These are phyloP conservation scores for Harpagifer antarcticus DNA, from an alignment of 2,797 vertebrate species.

Conservation along the genomic window DNA sequence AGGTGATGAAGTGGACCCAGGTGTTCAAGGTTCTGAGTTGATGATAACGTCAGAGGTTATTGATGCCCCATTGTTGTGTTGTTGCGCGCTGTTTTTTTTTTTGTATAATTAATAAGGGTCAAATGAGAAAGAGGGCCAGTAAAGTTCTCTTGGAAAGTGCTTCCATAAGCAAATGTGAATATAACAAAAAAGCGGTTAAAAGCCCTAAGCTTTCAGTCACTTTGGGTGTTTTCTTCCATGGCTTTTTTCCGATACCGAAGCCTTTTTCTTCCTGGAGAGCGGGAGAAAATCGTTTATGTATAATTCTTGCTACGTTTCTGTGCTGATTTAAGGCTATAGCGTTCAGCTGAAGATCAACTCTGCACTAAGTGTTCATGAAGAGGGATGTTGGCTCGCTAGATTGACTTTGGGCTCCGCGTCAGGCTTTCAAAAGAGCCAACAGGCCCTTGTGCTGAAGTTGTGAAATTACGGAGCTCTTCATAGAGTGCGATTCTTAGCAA, in stretches of 20 bases:
- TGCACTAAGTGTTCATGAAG: conserved; percentile 57
- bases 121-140: conserved; percentile 52
- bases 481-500: conserved; percentile 46
- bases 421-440: conserved; percentile 69
- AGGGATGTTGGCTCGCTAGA: conserved; percentile 49
- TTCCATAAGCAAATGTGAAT: conserved; percentile 28
- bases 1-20: conserved; percentile 84
- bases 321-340: conserved; percentile 48
- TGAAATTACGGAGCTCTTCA: conserved; percentile 50
- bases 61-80: conserved; percentile 74
- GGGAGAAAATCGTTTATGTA: neutral
- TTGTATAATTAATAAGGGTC: conserved; percentile 56
- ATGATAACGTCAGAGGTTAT: conserved; percentile 78
- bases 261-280: conserved; percentile 9
- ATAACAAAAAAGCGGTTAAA: conserved; percentile 22
- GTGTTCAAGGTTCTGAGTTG: conserved; percentile 77
- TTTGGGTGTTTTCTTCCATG: neutral
- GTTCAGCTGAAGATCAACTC: conserved; percentile 58
- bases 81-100: conserved; percentile 43
- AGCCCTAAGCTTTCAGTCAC: neutral
- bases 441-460: conserved; percentile 61
- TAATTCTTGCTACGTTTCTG: conserved; percentile 22
- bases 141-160: conserved; percentile 41
- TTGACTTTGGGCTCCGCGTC: conserved; percentile 47
- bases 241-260: conserved; percentile 8